phyloP scores from a whole-genome alignment of 1,140 invertebrate genomes.

The Bombus superbus region DNA sequence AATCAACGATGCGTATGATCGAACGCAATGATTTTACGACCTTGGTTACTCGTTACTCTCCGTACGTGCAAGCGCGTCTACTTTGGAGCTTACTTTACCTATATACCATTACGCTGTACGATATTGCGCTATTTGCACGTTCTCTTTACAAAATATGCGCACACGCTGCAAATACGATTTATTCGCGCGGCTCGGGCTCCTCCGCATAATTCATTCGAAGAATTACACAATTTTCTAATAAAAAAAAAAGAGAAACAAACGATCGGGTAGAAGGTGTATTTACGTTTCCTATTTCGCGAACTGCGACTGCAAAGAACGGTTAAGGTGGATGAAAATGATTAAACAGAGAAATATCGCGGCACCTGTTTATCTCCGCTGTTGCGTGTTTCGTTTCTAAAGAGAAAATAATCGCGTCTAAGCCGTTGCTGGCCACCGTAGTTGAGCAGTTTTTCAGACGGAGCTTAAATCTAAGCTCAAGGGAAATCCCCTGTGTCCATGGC shows the following conservation, averaged over 20 bases:
- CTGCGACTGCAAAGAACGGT: slow-evolving; percentile 4
- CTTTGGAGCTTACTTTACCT: no score
- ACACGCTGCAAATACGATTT: not conserved
- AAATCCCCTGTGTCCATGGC: not conserved
- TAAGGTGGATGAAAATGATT: slow-evolving; percentile 43
- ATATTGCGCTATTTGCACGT: no score
- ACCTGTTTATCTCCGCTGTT: slow-evolving; percentile 1
- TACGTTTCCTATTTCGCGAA: slow-evolving; percentile 5
- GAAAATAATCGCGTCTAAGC: slow-evolving; percentile 9
- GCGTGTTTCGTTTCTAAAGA: not conserved
- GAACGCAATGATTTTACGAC: no score
- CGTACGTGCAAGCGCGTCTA: no score
- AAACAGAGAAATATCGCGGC: not conserved
- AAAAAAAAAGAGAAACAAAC: slow-evolving; percentile 7
- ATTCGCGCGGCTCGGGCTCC: not conserved
- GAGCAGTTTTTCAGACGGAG: slow-evolving; percentile 27
- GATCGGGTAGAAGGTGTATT: not conserved
- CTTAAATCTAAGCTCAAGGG: slow-evolving; percentile 31
- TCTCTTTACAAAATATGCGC: no score
- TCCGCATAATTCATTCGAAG: slow-evolving; percentile 4
- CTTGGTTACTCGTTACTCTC: no score
- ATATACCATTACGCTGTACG: no score
- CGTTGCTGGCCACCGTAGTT: not conserved
- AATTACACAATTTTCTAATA: slow-evolving; percentile 24
- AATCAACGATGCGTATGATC: no score